Base-by-base conservation (phyloP, 2,113 vertebrate species). In the Cynopterus brachyotis region DNA sequence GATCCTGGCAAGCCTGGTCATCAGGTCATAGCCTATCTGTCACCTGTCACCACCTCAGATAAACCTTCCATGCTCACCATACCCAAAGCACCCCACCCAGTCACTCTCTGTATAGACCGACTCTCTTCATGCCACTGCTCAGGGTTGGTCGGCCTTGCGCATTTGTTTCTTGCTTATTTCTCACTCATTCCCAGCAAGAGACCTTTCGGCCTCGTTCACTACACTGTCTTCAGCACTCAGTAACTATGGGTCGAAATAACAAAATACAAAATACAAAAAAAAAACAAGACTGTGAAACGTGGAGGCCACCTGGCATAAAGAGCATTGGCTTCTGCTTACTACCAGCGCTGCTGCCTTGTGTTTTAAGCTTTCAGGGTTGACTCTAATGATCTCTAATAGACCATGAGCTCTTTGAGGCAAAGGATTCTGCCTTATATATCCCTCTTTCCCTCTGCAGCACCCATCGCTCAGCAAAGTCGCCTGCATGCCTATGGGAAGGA, bases 91-190 rank as follows among this genome's bases (percentile, higher is more conserved):
- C 0, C n/a, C 35, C 26, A 1, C 50, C 26, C 26, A 16, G 6
- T 7, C 12, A 1, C 32, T 47, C 47, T 78, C 55, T 10, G 1
- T 10, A 5, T 13, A 5, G 53, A 24, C 12, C 59, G 45, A 0
- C 57, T 62, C 62, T 89, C 69, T 30, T 16, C 28, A 3, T 0
- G 6, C 32, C 45, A 13, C 3, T 6, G 4, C 35, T 60, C 50
- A 5, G 12, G 19, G 55, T 17, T 55, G 24, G 55, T 6, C 9
- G 10, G 5, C 4, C 40, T 57, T 57, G 40, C 9, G 37, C 47
- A 19, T 4, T 83, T 53, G 75, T 22, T 30, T 35, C 26, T 53
- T 47, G 11, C 22, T 50, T 32, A 32, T 32, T 82, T 53, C 70
- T 53, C 69, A 22, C 11, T 20, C 0, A 35, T 4, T 50, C 55